Evolutionary conservation across 2,888 invertebrate species (phyloP), one percentile per base, ranked within the genome.

Genomic region (Diplolepis rosae): DNA sequence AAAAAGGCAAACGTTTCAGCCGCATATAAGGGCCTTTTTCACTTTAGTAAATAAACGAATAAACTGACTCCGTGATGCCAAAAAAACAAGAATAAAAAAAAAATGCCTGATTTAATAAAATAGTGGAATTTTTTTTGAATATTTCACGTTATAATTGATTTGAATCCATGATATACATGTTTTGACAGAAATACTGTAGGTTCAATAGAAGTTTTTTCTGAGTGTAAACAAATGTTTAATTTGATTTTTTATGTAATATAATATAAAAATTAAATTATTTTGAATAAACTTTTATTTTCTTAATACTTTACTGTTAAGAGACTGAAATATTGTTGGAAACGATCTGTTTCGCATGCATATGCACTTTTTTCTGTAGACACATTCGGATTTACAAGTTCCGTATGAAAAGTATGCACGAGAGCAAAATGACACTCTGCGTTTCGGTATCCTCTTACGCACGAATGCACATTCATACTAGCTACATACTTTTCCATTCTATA

Each of bases 391-490:
- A 32, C 56, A 56, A 56, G 32, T 56, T 56, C 56, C 56, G 32
- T 56, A n/a, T n/a, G n/a, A n/a, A 22, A 56, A 35, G 56, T 35
- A 1, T 32, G 32, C 35, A 22, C 56, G 56, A 56, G 30, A 32
- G 56, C 56, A 56, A 56, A 32, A 56, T 56, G 54, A 22, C 30
- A 56, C 54, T 56, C 32, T 52, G 51, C 27, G 28, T 54, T 15
- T 56, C 32, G 18, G 32, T 15, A 56, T 56, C 56, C 35, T 2
- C 9, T 56, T 56, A 56, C 35, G 32, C 56, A 56, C 11, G 32
- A 56, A 56, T 56, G 56, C 45, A 45, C 45, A 45, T 45, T 45
- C 9, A 45, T 45, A 45, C 18, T 45, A n/a, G n/a, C n/a, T n/a
- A n/a, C n/a, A n/a, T n/a, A n/a, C n/a, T n/a, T n/a, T n/a, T n/a